Base-by-base conservation (phyloP, 2,888 invertebrate species). In the Andrena bucephala region DNA sequence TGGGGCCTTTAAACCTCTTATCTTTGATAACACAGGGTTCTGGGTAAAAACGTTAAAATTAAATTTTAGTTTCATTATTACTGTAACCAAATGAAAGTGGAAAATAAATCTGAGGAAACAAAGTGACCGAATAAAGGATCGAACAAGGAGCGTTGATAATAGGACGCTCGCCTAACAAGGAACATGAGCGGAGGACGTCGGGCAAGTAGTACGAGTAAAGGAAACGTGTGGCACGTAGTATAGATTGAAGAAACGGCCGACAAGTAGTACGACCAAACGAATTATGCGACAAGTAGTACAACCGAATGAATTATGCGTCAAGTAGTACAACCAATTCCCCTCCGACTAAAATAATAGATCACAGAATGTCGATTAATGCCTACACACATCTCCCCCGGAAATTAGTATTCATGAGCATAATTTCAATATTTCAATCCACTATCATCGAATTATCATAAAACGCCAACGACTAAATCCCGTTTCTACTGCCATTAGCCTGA, bases 191-290 rank as follows among this genome's bases (percentile, higher is more conserved):
- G 8, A 20, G 54, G 20, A 54, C 24, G 24, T 54, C 1, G n/a
- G 8, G 4, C 24, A 57, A 57, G 57, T 57, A 57, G 57, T 27
- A 27, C 10, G 10, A 57, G 57, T 57, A 57, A 57, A 57, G 57
- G 57, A 57, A 57, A 31, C 33, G 8, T 3, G 7, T 7, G 27
- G 0, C 31, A 31, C n/a, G 60, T 60, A 60, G n/a, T 31, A 33
- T n/a, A 31, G 27, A 7, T 33, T 0, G 16, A n/a, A 20, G n/a
- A n/a, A n/a, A 20, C 60, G 33, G 0, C 8, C 4, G 62, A 62
- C 62, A n/a, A 62, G 62, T 62, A 33, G 62, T 62, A 62, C 2
- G 33, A 10, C 20, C 31, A 60, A 57, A 24, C 24, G 57, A 27
- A 57, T 24, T 1, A 27, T 10, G 8, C 33, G 16, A 1, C 60